Evolutionary conservation across 64 coral and sea anemone genomes (phyloP).

Genomic region (Montipora capricornis): DNA sequence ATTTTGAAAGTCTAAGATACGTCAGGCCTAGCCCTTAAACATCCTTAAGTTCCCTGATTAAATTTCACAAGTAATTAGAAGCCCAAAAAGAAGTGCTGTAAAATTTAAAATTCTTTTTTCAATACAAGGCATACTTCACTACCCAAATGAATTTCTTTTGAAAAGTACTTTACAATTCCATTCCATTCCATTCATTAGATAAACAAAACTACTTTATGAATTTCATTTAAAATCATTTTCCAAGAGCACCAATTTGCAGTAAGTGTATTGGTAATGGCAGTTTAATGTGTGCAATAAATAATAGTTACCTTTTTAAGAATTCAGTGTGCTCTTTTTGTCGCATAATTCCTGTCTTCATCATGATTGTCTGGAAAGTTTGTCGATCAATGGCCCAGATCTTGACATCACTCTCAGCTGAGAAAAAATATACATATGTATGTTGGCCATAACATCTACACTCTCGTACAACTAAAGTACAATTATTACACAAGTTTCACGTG

Average conservation of each 20-base stretch:
- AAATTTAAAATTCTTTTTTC: no score
- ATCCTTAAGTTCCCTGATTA: no score
- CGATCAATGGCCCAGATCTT: conserved; percentile 98
- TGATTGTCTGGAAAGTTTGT: conserved; percentile 99
- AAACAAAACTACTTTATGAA: no score
- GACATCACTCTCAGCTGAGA: conserved; percentile 82
- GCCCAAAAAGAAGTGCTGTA: no score
- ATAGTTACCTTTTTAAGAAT: conserved; percentile 87
- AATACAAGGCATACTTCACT: no score
- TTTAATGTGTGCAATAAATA: no score
- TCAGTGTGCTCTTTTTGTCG: conserved; percentile 94
- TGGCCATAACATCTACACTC: not conserved
- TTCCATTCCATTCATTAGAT: no score
- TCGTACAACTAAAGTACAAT: not conserved
- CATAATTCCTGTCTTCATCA: conserved; percentile 99
- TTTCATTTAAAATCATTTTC: not conserved
- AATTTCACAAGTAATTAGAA: no score
- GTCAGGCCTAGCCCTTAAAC: no score
- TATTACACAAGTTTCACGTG: not conserved
- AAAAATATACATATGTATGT: not conserved
- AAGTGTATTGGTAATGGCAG: not conserved
- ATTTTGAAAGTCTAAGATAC: no score
- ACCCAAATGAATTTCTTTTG: no score
- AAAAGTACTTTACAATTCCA: no score
- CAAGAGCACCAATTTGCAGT: not conserved